A percentile compares a stretch with the other conserved stretches of the same genome.
Conservation (phyloP, 2,113 vertebrate genomes). For the Tupaia chinensis region DNA sequence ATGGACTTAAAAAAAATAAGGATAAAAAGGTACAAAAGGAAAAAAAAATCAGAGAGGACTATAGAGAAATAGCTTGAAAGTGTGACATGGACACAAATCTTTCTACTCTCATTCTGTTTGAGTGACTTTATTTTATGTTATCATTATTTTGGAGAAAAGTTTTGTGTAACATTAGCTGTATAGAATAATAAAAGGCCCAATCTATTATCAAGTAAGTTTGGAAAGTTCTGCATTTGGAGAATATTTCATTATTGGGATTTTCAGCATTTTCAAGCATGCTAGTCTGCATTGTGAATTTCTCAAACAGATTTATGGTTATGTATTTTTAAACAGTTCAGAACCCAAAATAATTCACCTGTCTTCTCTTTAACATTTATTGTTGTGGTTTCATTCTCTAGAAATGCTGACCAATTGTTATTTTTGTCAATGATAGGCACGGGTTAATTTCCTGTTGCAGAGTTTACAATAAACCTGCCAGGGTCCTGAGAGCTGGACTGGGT, state of each 20-base stretch:
- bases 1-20: neutral
- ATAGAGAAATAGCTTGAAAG: neutral
- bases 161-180: neutral
- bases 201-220: neutral
- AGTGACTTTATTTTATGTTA: neutral
- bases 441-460: neutral
- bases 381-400: conserved; percentile 5
- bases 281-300: neutral
- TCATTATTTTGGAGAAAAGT: neutral
- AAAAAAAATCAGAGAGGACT: neutral
- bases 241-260: neutral
- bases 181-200: neutral
- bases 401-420: neutral
- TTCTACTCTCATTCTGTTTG: neutral
- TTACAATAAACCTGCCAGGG: neutral
- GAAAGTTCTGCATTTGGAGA: neutral
- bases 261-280: neutral
- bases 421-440: neutral
- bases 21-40: neutral
- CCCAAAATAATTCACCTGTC: neutral
- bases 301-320: neutral
- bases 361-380: neutral
- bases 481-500: too few relatives aligned
- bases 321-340: neutral
- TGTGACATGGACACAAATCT: neutral